Evolutionary conservation across 1,140 invertebrate genomes (phyloP).

Genomic region (Achroia grisella): DNA sequence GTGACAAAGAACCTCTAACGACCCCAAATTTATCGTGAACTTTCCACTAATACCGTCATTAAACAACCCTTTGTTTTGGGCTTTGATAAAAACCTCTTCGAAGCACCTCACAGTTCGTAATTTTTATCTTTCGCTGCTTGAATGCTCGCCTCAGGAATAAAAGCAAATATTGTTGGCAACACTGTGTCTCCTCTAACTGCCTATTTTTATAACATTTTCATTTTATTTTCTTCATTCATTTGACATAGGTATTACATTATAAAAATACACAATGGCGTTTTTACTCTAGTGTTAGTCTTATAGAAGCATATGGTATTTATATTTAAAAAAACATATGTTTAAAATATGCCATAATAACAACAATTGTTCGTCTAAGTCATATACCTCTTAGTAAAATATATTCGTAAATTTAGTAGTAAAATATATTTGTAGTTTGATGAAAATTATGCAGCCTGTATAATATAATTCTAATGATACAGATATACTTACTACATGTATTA

Average conservation of each 20-base stretch:
- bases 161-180: constrained; percentile 33
- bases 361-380: too few species aligned
- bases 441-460: too few species aligned
- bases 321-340: too few species aligned
- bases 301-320: too few species aligned
- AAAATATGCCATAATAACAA: too few species aligned
- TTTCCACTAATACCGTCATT: constrained; percentile 68
- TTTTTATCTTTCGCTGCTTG: constrained; percentile 59
- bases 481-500: too few species aligned
- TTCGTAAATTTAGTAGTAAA: too few species aligned
- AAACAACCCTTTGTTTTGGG: constrained; percentile 66
- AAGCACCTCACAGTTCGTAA: constrained; percentile 58
- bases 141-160: constrained; percentile 34
- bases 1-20: constrained; percentile 61
- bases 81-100: constrained; percentile 62
- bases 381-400: too few species aligned
- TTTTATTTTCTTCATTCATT: not conserved
- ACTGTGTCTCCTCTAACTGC: not conserved
- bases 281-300: too few species aligned
- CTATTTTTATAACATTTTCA: not conserved
- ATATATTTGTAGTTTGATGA: too few species aligned
- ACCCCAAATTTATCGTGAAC: constrained; percentile 64
- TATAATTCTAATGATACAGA: too few species aligned
- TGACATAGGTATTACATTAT: not conserved
- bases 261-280: too few species aligned